These are phyloP conservation scores for Drosophila nebulosa DNA, from an alignment of 1,140 invertebrate species.

Conservation along the genomic window DNA sequence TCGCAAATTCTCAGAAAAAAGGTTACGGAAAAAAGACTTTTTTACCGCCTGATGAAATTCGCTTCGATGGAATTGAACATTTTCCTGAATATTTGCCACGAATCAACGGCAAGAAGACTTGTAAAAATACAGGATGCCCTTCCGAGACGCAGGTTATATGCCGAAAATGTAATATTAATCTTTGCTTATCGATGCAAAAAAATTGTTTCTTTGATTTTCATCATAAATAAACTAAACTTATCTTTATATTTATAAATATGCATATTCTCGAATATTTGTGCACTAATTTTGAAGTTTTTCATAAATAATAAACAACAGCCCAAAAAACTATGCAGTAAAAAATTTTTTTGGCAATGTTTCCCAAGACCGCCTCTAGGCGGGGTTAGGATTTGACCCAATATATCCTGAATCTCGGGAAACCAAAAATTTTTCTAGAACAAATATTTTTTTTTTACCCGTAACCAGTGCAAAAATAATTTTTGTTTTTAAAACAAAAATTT, in stretches of 20 bases:
- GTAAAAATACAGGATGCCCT: neutral
- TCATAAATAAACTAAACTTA: neutral
- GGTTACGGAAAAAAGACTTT: neutral
- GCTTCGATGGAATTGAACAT: neutral
- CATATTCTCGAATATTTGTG: no score
- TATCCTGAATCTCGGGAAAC: no score
- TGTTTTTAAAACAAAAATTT: constrained; percentile 16
- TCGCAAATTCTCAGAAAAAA: neutral
- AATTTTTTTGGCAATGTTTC: no score
- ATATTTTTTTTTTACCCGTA: neutral
- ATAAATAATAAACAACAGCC: neutral
- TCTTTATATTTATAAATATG: neutral
- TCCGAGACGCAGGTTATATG: neutral
- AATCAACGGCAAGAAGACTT: no score
- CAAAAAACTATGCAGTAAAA: neutral
- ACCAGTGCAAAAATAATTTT: neutral
- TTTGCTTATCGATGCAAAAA: no score
- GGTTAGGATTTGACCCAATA: neutral
- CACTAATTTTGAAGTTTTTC: no score
- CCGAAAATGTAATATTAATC: neutral
- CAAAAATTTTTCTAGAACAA: neutral
- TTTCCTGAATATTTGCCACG: no score
- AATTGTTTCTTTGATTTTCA: no score
- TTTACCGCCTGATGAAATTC: neutral
- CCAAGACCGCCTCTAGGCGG: neutral